Conservation (phyloP, 1,140 invertebrate genomes). For the Leptinotarsa undecemlineata region DNA sequence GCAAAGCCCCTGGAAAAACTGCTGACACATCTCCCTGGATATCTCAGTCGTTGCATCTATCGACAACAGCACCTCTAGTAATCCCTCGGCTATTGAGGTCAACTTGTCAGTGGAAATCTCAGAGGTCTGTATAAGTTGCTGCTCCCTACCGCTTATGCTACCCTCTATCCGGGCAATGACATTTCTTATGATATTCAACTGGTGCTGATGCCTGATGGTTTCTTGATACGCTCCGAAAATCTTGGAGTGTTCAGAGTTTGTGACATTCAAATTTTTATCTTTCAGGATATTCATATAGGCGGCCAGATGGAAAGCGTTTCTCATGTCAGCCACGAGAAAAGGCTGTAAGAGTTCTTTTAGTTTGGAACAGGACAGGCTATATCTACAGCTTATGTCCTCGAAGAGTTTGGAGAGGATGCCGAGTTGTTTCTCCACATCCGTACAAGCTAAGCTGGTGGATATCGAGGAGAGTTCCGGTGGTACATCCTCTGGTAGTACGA, state of each 20-base stretch:
- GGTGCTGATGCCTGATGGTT: slow-evolving; percentile 78
- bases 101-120: slow-evolving; percentile 74
- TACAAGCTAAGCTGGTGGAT: slow-evolving; percentile 31
- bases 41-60: slow-evolving; percentile 68
- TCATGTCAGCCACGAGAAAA: slow-evolving; percentile 73
- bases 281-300: slow-evolving; percentile 70
- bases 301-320: slow-evolving; percentile 79
- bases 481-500: slow-evolving; percentile 59
- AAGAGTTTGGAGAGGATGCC: slow-evolving; percentile 58
- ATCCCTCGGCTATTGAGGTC: slow-evolving; percentile 74
- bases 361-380: slow-evolving; percentile 81
- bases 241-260: slow-evolving; percentile 63
- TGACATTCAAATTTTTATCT: slow-evolving; percentile 64
- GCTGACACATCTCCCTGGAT: slow-evolving; percentile 66
- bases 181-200: slow-evolving; percentile 75
- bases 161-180: slow-evolving; percentile 72
- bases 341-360: slow-evolving; percentile 76
- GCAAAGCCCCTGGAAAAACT: slow-evolving; percentile 72
- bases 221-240: slow-evolving; percentile 82
- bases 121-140: slow-evolving; percentile 33
- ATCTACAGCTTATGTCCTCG: slow-evolving; percentile 81
- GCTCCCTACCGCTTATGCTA: slow-evolving; percentile 16
- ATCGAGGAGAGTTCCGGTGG: slow-evolving; percentile 35
- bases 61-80: slow-evolving; percentile 77
- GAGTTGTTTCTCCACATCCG: slow-evolving; percentile 51